phyloP scores from a whole-genome alignment of 2,888 invertebrate genomes.

The Protonemura montana region DNA sequence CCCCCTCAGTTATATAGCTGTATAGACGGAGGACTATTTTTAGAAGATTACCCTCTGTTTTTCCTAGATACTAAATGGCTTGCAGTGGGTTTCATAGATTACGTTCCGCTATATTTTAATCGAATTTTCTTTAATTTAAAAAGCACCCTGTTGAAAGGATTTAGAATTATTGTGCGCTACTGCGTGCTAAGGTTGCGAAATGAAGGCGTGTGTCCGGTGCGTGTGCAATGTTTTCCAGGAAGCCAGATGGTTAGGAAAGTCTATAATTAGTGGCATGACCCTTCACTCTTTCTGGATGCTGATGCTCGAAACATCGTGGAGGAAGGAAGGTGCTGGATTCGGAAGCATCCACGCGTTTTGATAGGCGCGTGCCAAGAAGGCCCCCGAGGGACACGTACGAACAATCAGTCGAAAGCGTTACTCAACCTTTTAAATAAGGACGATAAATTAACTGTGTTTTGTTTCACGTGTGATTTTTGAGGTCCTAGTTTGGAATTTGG shows the following conservation, averaged over 20 bases:
- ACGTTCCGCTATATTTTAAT: neutral
- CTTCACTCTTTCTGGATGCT: neutral
- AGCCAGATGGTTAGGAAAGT: neutral
- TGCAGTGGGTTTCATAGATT: neutral
- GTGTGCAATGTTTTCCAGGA: conserved; percentile 12
- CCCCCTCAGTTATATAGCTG: neutral
- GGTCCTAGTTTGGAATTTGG: no score
- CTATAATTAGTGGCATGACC: conserved; percentile 2
- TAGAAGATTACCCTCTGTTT: neutral
- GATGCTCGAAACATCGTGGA: neutral
- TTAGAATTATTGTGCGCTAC: no score
- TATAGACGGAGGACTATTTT: neutral
- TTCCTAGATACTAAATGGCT: neutral
- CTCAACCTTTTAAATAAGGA: no score
- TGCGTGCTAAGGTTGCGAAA: no score
- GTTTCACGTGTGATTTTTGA: no score
- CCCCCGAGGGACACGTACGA: no score
- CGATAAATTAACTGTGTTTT: no score
- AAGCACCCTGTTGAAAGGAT: neutral
- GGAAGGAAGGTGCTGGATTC: neutral
- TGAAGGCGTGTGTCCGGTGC: neutral
- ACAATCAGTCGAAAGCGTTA: no score
- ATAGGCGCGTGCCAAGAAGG: no score
- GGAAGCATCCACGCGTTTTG: neutral
- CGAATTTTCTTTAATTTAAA: neutral